Percentiles rank a stretch among this genome's conserved stretches.
Evolutionary conservation across 2,113 vertebrate genomes (phyloP).

Genomic region (Willisornis vidua): DNA sequence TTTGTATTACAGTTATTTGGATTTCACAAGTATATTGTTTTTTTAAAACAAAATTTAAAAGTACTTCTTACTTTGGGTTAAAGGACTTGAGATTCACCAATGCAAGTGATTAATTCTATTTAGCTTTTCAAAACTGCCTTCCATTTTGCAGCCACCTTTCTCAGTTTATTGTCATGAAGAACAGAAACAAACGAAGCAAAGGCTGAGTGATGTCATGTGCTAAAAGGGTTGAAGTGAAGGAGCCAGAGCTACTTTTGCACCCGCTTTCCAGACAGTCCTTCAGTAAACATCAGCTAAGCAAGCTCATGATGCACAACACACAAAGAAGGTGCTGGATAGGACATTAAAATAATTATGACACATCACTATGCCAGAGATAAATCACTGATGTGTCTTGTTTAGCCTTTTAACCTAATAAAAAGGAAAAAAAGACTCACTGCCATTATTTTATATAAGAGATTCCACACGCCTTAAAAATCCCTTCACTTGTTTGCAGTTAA

Average conservation of each 20-base stretch:
- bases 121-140: background rate
- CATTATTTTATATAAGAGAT: background rate
- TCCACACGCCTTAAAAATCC: background rate
- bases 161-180: background rate
- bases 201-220: background rate
- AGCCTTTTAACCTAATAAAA: background rate
- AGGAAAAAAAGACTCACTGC: background rate
- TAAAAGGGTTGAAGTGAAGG: background rate
- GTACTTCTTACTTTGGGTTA: background rate
- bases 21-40: background rate
- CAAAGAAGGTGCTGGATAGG: background rate
- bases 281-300: background rate
- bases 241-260: background rate
- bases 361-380: background rate
- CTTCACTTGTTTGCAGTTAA: background rate
- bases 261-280: background rate
- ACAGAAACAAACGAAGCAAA: background rate
- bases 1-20: background rate
- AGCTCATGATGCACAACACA: background rate
- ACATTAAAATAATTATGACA: background rate
- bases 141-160: background rate
- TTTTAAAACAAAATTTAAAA: background rate
- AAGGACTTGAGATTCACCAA: background rate
- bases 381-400: background rate
- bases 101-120: background rate